phyloP scores from a whole-genome alignment of 2,113 vertebrate species.

The Laticauda colubrina region DNA sequence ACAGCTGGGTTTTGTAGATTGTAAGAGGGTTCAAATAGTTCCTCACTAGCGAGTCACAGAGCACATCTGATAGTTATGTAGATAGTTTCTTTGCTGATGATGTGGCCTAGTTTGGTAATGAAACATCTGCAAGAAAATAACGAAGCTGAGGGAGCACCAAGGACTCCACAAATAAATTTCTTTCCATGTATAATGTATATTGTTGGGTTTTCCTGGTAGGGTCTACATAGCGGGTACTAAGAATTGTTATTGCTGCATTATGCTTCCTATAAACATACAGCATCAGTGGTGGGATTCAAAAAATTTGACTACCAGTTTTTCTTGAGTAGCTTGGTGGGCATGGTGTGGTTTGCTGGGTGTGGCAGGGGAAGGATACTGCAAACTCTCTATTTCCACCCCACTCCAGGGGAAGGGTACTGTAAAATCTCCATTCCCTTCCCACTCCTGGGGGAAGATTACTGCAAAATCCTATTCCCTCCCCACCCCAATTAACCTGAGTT shows the following conservation, averaged over 20 bases:
- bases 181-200: background rate
- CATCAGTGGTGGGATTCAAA: too few relatives aligned
- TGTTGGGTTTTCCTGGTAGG: background rate
- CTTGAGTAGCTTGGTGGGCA: too few relatives aligned
- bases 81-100: background rate
- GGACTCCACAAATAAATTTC: background rate
- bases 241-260: background rate
- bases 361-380: too few relatives aligned
- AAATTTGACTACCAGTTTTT: too few relatives aligned
- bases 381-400: too few relatives aligned
- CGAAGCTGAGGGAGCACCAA: background rate
- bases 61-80: background rate
- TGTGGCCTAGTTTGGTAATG: background rate
- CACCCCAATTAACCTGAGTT: too few relatives aligned
- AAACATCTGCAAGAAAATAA: background rate
- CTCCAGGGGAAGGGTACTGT: too few relatives aligned
- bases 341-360: too few relatives aligned
- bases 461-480: too few relatives aligned
- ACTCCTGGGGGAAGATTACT: too few relatives aligned
- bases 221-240: background rate
- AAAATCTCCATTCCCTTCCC: too few relatives aligned
- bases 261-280: background rate
- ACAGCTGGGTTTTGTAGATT: background rate
- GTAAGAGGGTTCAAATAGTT: background rate
- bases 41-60: background rate